Evolutionary conservation across 2,113 vertebrate genomes (phyloP).

Genomic region (Pogona vitticeps): DNA sequence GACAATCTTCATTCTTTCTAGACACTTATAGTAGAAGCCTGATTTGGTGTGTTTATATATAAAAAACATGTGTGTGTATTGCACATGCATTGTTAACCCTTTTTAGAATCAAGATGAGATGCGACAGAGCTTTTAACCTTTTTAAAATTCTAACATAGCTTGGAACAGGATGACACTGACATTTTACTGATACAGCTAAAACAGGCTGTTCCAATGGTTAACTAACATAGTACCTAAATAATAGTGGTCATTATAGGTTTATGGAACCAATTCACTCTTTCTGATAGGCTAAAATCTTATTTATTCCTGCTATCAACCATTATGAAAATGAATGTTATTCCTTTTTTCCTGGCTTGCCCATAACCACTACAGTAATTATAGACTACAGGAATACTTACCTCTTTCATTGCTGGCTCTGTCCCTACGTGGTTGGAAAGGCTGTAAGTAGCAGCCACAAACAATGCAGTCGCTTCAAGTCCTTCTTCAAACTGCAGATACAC

Average conservation of each 20-base stretch:
- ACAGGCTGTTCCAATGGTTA: constrained; percentile 8
- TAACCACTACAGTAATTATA: neutral
- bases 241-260: neutral
- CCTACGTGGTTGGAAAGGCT: constrained; percentile 92
- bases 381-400: constrained; percentile 86
- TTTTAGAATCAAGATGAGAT: neutral
- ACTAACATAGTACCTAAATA: neutral
- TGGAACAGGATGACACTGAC: neutral
- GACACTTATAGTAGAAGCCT: neutral
- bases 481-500: constrained; percentile 98
- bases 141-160: neutral
- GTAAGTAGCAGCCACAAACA: constrained; percentile 94
- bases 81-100: neutral
- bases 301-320: neutral
- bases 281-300: neutral
- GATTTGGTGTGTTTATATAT: neutral
- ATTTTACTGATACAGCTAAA: too few species aligned
- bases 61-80: neutral
- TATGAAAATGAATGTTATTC: neutral
- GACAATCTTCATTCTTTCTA: neutral
- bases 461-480: constrained; percentile 92
- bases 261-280: neutral
- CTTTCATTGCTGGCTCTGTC: constrained; percentile 92
- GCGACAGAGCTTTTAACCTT: too few species aligned
- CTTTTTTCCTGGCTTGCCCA: neutral